Conservation (phyloP, 2,797 vertebrate genomes). For the Semotilus atromaculatus region DNA sequence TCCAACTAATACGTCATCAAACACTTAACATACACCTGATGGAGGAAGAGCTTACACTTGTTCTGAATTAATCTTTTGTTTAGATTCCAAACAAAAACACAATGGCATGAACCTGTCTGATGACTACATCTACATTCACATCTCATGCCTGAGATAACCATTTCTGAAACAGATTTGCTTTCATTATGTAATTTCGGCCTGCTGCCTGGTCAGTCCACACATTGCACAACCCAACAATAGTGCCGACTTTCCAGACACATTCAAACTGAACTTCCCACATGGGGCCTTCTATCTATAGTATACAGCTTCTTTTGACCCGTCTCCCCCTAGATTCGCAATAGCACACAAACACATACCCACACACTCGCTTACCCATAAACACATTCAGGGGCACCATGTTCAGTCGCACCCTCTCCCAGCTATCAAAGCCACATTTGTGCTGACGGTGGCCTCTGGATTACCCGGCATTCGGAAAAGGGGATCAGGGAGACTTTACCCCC, state of each 20-base stretch:
- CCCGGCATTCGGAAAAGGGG: constrained; percentile 75
- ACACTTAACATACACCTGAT: neutral
- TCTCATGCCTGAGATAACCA: constrained; percentile 1
- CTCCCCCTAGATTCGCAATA: neutral
- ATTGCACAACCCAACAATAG: neutral
- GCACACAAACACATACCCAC: constrained; percentile 38
- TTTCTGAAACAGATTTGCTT: neutral
- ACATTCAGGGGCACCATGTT: constrained; percentile 34
- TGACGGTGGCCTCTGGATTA: constrained; percentile 79
- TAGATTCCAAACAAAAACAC: neutral
- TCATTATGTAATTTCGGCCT: neutral
- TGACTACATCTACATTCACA: neutral
- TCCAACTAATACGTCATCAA: neutral
- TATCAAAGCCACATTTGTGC: constrained; percentile 75
- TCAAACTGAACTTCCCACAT: constrained; percentile 18
- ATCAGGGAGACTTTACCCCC: constrained; percentile 80
- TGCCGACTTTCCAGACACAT: constrained; percentile 11
- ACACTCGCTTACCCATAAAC: constrained; percentile 27
- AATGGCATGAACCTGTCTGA: constrained; percentile 20
- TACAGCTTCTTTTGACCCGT: neutral
- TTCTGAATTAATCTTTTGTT: constrained; percentile 26
- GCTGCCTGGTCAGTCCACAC: neutral
- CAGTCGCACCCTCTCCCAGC: constrained; percentile 31
- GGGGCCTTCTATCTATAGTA: neutral
- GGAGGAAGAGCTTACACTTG: neutral